Evolutionary conservation across 2,888 invertebrate species (phyloP), one percentile per base, ranked within the genome.

Genomic region (Caenorhabditis sp.): DNA sequence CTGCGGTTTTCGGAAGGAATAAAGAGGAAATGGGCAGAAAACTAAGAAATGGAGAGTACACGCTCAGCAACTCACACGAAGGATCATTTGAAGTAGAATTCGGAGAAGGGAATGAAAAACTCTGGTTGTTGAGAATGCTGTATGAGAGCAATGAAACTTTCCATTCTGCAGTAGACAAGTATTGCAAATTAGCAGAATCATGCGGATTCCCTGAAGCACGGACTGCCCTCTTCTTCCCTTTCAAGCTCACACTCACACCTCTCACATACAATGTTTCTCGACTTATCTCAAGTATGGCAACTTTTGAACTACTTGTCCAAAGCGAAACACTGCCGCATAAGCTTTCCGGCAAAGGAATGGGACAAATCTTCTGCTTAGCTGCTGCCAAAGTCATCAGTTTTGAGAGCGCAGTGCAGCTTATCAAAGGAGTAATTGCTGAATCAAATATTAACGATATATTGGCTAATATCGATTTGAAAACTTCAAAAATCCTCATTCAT

Each of bases 211-310:
- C 80, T 2, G 85, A 85, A 44, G 80, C 79, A 11, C 40, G 80
- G 55, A 65, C 80, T n/a, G 80, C 81, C 1, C 58, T 85, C n/a
- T 85, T 82, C 61, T 85, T 80, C 40, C 85, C 85, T 0, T 85
- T 78, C 61, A 77, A 82, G 15, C 58, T 80, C 13, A 80, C 85
- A 2, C 58, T 84, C 5, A 77, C 82, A 8, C 77, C 79, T 24
- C 53, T 78, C 18, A 67, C 77, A 0, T 69, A 81, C 50, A 78
- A 79, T 53, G 55, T 82, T 8, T 80, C 82, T 11, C 71, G 80
- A 18, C 71, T 85, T 13, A 78, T 85, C 22, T 70, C 79, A 15
- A 69, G 74, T 28, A 62, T 82, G 61, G 77, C 82, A 35, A 71
- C 78, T n/a, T 80, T 80, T 47, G 78, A 82, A 13, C 37, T 82